Evolutionary conservation across 2,888 invertebrate species (phyloP).

Genomic region (Didymodactylos carnosus): DNA sequence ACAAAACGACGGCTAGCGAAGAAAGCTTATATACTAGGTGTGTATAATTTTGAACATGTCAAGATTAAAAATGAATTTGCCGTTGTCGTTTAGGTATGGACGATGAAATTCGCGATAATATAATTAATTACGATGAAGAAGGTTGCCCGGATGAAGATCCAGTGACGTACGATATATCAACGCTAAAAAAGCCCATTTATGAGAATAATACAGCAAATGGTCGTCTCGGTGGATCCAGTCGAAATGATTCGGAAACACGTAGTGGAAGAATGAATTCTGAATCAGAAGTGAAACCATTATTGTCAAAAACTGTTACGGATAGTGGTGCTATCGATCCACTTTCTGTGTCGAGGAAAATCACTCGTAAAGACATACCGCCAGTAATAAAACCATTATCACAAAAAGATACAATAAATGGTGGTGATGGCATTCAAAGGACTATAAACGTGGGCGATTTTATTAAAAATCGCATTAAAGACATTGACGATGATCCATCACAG

Average conservation of each 20-base stretch:
- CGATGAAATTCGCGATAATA: conserved; percentile 93
- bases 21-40: neutral
- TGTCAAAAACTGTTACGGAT: conserved; percentile 9
- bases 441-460: conserved; percentile 63
- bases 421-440: conserved; percentile 1
- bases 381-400: neutral
- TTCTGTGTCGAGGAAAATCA: conserved; percentile 16
- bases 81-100: too few species aligned
- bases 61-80: too few species aligned
- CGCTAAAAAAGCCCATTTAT: conserved; percentile 81
- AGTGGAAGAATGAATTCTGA: neutral
- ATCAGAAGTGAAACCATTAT: neutral
- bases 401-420: neutral
- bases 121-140: conserved; percentile 95
- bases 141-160: conserved; percentile 56
- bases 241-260: neutral
- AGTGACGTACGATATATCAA: conserved; percentile 78
- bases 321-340: conserved; percentile 2
- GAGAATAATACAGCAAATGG: neutral
- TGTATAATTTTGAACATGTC: too few species aligned
- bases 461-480: conserved; percentile 79
- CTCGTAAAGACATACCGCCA: conserved; percentile 3
- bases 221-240: too few species aligned
- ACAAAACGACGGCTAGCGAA: neutral
- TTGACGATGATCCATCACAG: conserved; percentile 84